Evolutionary conservation across 2,113 vertebrate genomes (phyloP).

Genomic region (Erythrocebus patas): DNA sequence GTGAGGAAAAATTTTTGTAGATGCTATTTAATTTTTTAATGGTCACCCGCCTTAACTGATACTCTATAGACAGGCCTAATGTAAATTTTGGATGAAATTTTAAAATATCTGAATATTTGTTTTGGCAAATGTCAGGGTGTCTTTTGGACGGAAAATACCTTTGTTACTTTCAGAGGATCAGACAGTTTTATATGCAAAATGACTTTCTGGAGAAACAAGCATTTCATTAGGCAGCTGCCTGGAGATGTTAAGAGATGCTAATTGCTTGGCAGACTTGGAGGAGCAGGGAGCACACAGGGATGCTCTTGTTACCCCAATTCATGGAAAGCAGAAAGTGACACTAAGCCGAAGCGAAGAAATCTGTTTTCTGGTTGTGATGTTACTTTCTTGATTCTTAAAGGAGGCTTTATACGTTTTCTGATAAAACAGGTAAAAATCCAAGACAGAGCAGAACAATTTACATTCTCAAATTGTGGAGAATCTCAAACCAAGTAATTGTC

Average conservation of each 20-base stretch:
- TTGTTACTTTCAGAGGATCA: slow-evolving; percentile 58
- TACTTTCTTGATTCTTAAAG: slow-evolving; percentile 12
- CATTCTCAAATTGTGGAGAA: background rate
- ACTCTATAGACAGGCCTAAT: background rate
- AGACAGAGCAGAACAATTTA: background rate
- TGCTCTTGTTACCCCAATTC: slow-evolving; percentile 56
- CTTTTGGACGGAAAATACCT: slow-evolving; percentile 65
- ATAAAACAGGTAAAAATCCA: background rate
- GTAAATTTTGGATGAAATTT: slow-evolving; percentile 20
- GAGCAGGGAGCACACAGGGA: slow-evolving; percentile 13
- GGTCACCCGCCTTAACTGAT: background rate
- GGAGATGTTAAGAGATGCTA: slow-evolving; percentile 77
- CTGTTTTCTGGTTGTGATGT: background rate
- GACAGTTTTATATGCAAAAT: slow-evolving; percentile 68
- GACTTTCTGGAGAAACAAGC: slow-evolving; percentile 74
- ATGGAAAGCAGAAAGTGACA: slow-evolving; percentile 54
- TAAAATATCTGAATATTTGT: slow-evolving; percentile 46
- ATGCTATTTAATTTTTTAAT: background rate
- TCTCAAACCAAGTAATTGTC: background rate
- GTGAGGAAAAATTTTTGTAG: background rate
- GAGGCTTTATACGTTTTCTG: background rate
- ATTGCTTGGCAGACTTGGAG: slow-evolving; percentile 70
- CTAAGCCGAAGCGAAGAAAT: slow-evolving; percentile 23
- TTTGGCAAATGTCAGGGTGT: slow-evolving; percentile 46
- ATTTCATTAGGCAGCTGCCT: slow-evolving; percentile 81